phyloP scores from a whole-genome alignment of 2,113 vertebrate genomes.

The Puntigrus tetrazona region DNA sequence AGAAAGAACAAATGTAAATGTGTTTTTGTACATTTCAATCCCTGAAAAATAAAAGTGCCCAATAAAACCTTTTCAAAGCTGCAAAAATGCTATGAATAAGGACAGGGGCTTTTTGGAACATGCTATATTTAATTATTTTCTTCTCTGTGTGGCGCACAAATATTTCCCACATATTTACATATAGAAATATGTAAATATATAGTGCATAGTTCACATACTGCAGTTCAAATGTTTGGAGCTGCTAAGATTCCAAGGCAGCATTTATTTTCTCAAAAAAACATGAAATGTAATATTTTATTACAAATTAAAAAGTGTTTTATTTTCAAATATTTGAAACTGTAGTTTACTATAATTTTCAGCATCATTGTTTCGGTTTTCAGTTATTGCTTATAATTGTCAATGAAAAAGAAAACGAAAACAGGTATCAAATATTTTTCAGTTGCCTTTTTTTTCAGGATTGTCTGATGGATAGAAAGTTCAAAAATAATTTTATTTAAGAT shows the following conservation, averaged over 20 bases:
- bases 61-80: not conserved
- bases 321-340: not conserved
- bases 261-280: not conserved
- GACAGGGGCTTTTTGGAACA: not conserved
- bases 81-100: not conserved
- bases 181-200: not conserved
- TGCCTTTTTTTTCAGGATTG: not conserved
- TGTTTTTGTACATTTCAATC: not conserved
- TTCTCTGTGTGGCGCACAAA: not conserved
- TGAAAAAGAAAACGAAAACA: not conserved
- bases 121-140: not conserved
- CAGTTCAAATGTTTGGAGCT: not conserved
- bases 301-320: not conserved
- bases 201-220: not conserved
- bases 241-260: not conserved
- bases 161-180: not conserved
- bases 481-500: not conserved
- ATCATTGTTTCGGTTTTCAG: not conserved
- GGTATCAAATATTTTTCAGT: not conserved
- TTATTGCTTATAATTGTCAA: not conserved
- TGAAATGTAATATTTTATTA: not conserved
- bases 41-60: not conserved
- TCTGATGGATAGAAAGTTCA: not conserved
- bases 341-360: not conserved
- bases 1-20: not conserved